phyloP scores from a whole-genome alignment of 37 sponge, comb jelly and placozoan genomes.

The Tethya wilhelma region DNA sequence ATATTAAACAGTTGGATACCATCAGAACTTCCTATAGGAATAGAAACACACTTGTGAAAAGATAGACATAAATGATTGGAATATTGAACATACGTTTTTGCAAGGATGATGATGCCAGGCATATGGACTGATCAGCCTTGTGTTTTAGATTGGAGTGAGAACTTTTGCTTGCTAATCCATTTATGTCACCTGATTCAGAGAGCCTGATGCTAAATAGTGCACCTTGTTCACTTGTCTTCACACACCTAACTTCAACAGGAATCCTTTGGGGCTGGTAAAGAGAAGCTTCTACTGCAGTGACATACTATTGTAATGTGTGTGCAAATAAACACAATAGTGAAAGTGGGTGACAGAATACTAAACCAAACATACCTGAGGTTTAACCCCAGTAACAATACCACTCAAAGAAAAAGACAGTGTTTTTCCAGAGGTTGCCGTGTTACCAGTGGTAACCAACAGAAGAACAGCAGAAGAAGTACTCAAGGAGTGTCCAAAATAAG shows the following conservation, averaged over 20 bases:
- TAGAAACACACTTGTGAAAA: too few species aligned
- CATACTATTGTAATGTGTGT: too few species aligned
- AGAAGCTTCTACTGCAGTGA: constrained; percentile 3
- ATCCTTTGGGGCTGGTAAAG: background rate
- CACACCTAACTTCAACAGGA: background rate
- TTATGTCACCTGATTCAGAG: background rate
- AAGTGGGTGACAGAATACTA: background rate
- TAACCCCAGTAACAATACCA: constrained; percentile 52
- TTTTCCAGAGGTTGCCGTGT: constrained; percentile 28
- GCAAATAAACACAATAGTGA: too few species aligned
- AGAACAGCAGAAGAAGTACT: constrained; percentile 32
- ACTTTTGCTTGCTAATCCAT: background rate
- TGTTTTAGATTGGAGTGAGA: background rate
- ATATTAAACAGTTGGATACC: constrained; percentile 23
- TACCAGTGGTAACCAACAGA: constrained; percentile 54
- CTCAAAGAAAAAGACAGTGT: constrained; percentile 65
- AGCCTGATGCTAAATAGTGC: background rate
- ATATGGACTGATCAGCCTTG: background rate
- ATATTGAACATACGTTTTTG: constrained; percentile 13
- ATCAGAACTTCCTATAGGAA: constrained; percentile 18
- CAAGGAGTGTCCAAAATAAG: constrained; percentile 21
- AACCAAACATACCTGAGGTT: constrained; percentile 52
- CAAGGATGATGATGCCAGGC: constrained; percentile 18
- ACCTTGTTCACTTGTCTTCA: background rate
- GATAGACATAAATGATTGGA: background rate